Evolutionary conservation across 2,797 vertebrate species (phyloP).

Genomic region (Phoeniculus purpureus): DNA sequence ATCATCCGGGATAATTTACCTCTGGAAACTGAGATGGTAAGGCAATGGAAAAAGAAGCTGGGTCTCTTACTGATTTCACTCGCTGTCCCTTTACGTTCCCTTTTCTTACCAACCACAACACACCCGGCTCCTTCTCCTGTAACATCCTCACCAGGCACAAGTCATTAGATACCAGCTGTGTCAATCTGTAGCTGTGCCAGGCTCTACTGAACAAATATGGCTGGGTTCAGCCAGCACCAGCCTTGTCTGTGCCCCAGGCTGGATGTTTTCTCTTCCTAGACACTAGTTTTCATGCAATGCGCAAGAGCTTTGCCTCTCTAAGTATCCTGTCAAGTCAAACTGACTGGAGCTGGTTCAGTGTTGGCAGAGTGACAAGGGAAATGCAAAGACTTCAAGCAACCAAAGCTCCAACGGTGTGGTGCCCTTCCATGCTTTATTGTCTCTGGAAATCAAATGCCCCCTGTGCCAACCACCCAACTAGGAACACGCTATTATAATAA

Average conservation of each 20-base stretch:
- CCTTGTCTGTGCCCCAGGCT: not conserved
- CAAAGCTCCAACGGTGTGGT: not conserved
- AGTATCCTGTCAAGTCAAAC: not conserved
- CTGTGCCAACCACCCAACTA: not conserved
- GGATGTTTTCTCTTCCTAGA: not conserved
- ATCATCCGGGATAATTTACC: slow-evolving; percentile 27
- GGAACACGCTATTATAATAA: not conserved
- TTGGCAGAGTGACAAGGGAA: not conserved
- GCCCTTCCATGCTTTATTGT: not conserved
- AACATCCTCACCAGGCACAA: not conserved
- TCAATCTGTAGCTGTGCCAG: not conserved
- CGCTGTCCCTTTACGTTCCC: not conserved
- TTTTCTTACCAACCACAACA: not conserved
- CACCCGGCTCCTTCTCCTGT: not conserved
- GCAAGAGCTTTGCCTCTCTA: not conserved
- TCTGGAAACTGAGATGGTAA: slow-evolving; percentile 8
- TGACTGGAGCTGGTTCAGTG: not conserved
- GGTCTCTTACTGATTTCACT: not conserved
- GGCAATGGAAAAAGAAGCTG: not conserved
- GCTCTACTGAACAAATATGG: not conserved
- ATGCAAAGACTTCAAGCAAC: not conserved
- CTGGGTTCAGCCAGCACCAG: not conserved
- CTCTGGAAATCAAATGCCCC: not conserved
- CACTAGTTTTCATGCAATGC: not conserved
- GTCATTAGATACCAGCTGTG: not conserved